These are phyloP conservation scores for Distichodus sexfasciatus DNA, from an alignment of 2,797 vertebrate genomes.

Conservation along the genomic window DNA sequence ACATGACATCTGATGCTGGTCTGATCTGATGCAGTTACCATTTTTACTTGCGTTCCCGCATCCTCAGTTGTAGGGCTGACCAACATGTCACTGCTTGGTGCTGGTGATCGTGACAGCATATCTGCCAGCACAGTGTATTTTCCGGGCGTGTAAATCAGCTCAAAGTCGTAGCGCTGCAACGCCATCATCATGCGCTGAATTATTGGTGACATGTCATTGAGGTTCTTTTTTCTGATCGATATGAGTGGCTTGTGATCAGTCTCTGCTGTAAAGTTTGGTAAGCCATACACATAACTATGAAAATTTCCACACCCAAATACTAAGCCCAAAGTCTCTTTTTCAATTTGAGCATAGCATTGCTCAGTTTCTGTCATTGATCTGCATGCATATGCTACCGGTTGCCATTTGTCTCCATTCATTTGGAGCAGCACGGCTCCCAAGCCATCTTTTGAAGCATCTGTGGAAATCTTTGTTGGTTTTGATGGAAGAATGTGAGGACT, in stretches of 20 bases:
- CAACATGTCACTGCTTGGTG: no score
- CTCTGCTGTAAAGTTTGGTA: neutral
- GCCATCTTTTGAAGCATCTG: slow-evolving; percentile 21
- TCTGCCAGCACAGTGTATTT: no score
- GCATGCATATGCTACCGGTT: slow-evolving; percentile 8
- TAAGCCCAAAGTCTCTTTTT: neutral
- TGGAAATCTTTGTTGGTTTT: neutral
- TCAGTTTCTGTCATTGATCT: neutral
- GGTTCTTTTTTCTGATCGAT: no score
- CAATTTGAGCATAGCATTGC: slow-evolving; percentile 1
- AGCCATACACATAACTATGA: neutral
- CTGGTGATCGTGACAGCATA: no score
- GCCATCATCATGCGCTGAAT: no score
- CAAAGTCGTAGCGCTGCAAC: no score
- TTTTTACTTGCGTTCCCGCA: no score
- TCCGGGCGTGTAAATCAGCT: no score
- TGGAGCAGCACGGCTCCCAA: slow-evolving; percentile 9
- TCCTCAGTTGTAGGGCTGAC: no score
- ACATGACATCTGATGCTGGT: no score
- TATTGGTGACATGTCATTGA: no score
- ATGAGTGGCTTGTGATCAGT: neutral
- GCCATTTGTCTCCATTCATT: neutral
- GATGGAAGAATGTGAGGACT: slow-evolving; percentile 2
- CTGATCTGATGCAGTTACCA: no score
- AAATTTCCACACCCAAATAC: slow-evolving; percentile 4